Base-by-base conservation (phyloP, 2,888 invertebrate genomes). In the Pammene fasciana region DNA sequence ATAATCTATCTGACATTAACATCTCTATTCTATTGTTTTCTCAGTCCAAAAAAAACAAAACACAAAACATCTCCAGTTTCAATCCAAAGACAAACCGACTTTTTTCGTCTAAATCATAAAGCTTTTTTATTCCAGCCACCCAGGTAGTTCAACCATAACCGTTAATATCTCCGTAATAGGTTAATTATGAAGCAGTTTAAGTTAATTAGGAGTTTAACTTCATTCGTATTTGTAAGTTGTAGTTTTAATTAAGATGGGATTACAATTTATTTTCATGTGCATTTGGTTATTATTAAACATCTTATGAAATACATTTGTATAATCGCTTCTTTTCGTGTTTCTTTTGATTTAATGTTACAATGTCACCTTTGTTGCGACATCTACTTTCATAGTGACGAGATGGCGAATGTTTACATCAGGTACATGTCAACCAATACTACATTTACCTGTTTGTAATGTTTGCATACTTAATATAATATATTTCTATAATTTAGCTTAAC, bases 181-280 rank as follows among this genome's bases (percentile, higher is more conserved):
- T 71, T 71, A 73, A 71, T 72, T 73, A 73, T 68, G 57, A 59
- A 16, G 34, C 60, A 71, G 56, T 73, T 67, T 67, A 68, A 43
- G 18, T 71, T 71, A 67, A 72, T 67, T 70, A 64, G 41, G 64
- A 57, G 50, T 57, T 64, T 60, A 48, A 26, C 45, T 66, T 66
- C 50, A 34, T 26, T 46, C 36, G 16, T 54, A 64, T 57, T 41
- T 41, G 34, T n/a, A 26, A 56, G 41, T 26, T 64, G 16, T 45
- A 18, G 13, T 48, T 52, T 16, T 52, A 41, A 52, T 62, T 38
- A 62, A 52, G 26, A 41, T 62, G 50, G 11, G 16, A 9, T 48
- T 61, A 52, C 16, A 50, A 52, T 52, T 62, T 48, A 62, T 62
- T 41, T 52, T 52, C 41, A 52, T 52, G 7, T 60, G 43, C 26